Evolutionary conservation across 1,140 invertebrate species (phyloP).

Genomic region (Centruroides sculpturatus): DNA sequence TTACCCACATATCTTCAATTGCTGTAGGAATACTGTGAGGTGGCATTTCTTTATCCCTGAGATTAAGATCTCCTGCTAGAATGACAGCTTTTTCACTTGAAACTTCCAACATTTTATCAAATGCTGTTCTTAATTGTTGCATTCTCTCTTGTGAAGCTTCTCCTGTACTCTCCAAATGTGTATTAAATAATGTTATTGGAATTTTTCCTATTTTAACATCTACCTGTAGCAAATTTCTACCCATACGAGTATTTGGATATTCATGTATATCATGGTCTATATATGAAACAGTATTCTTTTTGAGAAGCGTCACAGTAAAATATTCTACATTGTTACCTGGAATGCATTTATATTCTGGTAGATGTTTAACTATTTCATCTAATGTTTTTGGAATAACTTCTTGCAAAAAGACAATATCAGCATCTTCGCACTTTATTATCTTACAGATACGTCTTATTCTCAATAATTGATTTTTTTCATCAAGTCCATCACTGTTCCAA

Average conservation of each 20-base stretch:
- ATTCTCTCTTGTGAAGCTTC: no score
- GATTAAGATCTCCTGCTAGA: no score
- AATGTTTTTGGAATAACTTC: conserved; percentile 39
- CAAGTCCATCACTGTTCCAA: conserved; percentile 50
- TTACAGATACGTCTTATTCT: conserved; percentile 37
- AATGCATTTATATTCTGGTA: conserved; percentile 31
- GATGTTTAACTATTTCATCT: conserved; percentile 25
- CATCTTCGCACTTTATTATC: conserved; percentile 29
- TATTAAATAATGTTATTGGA: no score
- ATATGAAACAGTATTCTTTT: conserved; percentile 29
- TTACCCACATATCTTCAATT: no score
- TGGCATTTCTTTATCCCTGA: no score
- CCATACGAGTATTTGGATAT: conserved; percentile 36
- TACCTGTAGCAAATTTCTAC: conserved; percentile 18
- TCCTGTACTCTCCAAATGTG: no score
- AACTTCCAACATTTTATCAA: no score
- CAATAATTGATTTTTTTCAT: conserved; percentile 35
- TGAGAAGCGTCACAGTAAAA: conserved; percentile 36
- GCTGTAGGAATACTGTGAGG: no score
- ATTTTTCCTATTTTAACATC: no score
- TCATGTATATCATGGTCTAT: conserved; percentile 30
- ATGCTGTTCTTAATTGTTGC: no score
- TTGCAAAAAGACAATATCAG: conserved; percentile 46
- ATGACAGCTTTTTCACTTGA: no score
- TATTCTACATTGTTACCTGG: conserved; percentile 29